These are phyloP conservation scores for Sitobion miscanthi DNA, from an alignment of 1,140 invertebrate species.

Conservation along the genomic window DNA sequence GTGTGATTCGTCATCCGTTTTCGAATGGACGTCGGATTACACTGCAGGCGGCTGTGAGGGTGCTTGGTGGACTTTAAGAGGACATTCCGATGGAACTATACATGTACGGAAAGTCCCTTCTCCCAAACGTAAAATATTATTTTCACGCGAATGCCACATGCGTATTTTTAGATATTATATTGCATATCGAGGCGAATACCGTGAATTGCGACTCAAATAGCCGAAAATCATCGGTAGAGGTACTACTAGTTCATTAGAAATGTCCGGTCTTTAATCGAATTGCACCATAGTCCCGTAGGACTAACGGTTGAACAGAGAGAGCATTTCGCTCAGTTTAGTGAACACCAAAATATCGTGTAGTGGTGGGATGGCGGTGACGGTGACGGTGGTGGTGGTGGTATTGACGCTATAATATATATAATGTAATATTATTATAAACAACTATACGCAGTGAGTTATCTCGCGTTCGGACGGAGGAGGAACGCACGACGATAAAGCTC, in stretches of 20 bases:
- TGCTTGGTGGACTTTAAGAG: neutral
- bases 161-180: neutral
- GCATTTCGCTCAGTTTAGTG: neutral
- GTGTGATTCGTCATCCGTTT: neutral
- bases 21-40: slow-evolving; percentile 24
- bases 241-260: neutral
- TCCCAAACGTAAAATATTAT: neutral
- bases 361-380: neutral
- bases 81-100: neutral
- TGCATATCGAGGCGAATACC: neutral
- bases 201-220: neutral
- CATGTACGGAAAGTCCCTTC: neutral
- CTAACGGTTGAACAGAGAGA: neutral
- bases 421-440: neutral
- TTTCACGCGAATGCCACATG: neutral
- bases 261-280: slow-evolving; percentile 4
- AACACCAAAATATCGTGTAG: neutral
- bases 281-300: neutral
- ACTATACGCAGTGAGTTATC: neutral
- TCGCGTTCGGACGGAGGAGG: neutral
- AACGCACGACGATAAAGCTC: neutral
- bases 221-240: neutral
- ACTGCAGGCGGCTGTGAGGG: neutral
- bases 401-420: neutral
- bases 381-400: neutral